Percentiles rank a stretch among this genome's conserved stretches.
Conservation (phyloP, 1,140 invertebrate genomes). For the Pentalonia nigronervosa region DNA sequence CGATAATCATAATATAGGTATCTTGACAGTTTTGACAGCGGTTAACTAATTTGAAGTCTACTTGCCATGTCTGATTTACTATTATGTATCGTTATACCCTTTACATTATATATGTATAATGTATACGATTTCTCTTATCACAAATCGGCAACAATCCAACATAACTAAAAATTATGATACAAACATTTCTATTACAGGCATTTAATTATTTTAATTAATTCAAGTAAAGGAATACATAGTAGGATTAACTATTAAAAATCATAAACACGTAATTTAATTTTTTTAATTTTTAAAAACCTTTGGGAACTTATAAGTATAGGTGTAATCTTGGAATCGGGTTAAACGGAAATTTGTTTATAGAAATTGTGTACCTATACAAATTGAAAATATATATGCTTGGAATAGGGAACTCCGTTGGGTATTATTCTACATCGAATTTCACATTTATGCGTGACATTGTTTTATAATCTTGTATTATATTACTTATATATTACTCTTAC, state of each 20-base stretch:
- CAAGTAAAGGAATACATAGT: neutral
- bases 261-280: neutral
- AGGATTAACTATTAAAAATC: neutral
- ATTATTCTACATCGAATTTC: neutral
- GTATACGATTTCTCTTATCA: neutral
- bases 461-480: constrained; percentile 13
- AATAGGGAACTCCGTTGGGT: neutral
- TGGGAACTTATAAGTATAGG: neutral
- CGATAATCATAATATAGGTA: neutral
- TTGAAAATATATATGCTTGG: neutral
- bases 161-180: neutral
- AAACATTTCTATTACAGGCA: neutral
- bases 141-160: neutral
- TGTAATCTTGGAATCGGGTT: neutral
- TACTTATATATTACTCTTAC: neutral
- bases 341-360: neutral
- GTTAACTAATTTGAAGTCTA: neutral
- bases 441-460: neutral
- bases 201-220: neutral
- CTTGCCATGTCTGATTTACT: neutral
- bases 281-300: neutral
- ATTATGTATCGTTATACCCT: neutral
- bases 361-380: neutral
- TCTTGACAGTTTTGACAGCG: neutral
- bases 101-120: neutral